Percentiles rank a stretch among this genome's conserved stretches.
Evolutionary conservation across 2,113 vertebrate genomes (phyloP).

Genomic region (Apodemus sylvaticus): DNA sequence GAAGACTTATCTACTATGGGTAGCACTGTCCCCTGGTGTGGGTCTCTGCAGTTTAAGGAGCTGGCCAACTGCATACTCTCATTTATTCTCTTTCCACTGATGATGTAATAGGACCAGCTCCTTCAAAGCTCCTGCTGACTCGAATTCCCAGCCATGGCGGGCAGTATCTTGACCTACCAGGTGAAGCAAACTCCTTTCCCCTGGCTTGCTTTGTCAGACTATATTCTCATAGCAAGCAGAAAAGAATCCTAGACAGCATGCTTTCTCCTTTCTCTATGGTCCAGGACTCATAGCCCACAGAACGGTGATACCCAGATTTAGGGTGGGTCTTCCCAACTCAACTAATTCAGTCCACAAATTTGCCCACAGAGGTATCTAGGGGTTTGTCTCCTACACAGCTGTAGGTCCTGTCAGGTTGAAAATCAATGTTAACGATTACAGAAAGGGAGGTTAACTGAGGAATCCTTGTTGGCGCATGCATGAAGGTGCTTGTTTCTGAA

Average conservation of each 20-base stretch:
- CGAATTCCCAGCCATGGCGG: not conserved
- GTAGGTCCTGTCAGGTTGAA: not conserved
- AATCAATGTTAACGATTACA: not conserved
- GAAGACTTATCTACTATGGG: not conserved
- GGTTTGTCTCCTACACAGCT: not conserved
- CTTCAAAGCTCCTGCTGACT: not conserved
- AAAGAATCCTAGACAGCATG: not conserved
- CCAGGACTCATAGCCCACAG: not conserved
- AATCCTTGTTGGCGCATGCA: rapidly evolving
- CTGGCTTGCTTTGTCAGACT: not conserved
- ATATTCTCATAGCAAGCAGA: not conserved
- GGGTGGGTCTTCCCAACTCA: not conserved
- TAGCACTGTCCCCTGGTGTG: not conserved
- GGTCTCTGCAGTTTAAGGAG: not conserved
- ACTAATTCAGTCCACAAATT: not conserved
- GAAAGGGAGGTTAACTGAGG: not conserved
- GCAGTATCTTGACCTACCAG: not conserved
- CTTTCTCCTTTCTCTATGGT: not conserved
- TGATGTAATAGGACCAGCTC: not conserved
- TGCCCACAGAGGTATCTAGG: no score
- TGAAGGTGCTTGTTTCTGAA: not conserved
- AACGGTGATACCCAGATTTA: not conserved
- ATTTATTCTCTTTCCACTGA: not conserved
- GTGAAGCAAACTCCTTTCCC: not conserved
- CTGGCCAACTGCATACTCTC: no score